phyloP scores from a whole-genome alignment of 64 coral and sea anemone genomes.

The Montipora efflorescens region DNA sequence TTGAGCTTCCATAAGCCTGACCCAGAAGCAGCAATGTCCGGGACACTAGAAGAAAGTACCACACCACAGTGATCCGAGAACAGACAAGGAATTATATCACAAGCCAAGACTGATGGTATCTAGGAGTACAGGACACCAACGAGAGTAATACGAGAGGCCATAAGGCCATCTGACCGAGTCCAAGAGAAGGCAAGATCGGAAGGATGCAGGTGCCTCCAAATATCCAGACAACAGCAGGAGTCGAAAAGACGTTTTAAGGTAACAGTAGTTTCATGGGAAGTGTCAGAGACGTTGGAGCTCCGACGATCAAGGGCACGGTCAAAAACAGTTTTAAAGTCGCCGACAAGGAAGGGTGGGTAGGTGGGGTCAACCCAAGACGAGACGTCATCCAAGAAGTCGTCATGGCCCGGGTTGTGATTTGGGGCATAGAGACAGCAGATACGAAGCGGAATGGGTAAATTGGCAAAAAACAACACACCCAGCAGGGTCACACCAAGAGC shows the following conservation, averaged over 20 bases:
- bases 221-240: not conserved
- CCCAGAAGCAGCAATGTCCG: not conserved
- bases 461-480: not conserved
- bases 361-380: not conserved
- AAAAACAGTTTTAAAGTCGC: slow-evolving; percentile 54
- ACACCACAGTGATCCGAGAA: slow-evolving; percentile 55
- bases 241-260: not conserved
- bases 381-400: not conserved
- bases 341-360: not conserved
- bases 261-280: not conserved
- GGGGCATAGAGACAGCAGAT: slow-evolving; percentile 11
- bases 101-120: not conserved
- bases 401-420: not conserved
- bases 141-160: slow-evolving; percentile 23
- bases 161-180: slow-evolving; percentile 1
- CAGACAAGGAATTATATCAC: slow-evolving; percentile 15
- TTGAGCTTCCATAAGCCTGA: slow-evolving; percentile 41
- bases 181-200: not conserved
- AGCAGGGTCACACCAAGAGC: too few relatives aligned
- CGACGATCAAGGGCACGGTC: not conserved
- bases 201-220: slow-evolving; percentile 24
- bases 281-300: not conserved
- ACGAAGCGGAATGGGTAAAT: not conserved
- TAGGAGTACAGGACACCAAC: not conserved
- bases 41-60: not conserved